Evolutionary conservation across 1,140 invertebrate species (phyloP).

Genomic region (Pteromalus puparum): DNA sequence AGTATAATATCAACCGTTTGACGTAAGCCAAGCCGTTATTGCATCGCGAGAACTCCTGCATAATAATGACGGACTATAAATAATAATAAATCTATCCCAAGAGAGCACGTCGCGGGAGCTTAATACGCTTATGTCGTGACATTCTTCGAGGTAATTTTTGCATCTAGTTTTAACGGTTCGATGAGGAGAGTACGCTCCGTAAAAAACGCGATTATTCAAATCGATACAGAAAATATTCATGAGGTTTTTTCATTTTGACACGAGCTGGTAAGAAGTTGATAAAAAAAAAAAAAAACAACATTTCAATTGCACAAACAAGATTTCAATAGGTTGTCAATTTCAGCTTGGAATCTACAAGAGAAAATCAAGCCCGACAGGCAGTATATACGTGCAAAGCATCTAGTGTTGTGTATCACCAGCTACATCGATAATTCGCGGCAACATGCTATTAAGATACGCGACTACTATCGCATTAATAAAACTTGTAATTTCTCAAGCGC

Average conservation of each 20-base stretch:
- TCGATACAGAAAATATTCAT: no score
- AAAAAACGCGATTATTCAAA: neutral
- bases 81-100: neutral
- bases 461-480: neutral
- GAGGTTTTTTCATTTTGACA: no score
- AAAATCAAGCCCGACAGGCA: neutral
- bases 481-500: neutral
- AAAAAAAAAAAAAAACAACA: no score
- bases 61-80: constrained; percentile 12
- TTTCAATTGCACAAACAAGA: no score
- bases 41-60: neutral
- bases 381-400: neutral
- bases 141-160: neutral
- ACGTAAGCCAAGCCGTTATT: constrained; percentile 19
- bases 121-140: no score
- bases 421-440: neutral
- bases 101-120: no score
- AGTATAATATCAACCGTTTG: constrained; percentile 16
- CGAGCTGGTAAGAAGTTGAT: no score
- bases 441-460: neutral
- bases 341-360: neutral
- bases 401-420: no score
- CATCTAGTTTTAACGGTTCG: neutral
- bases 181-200: neutral
- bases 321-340: neutral